Conservation (phyloP, 2,888 invertebrate genomes). For the Hybos culiciformis region DNA sequence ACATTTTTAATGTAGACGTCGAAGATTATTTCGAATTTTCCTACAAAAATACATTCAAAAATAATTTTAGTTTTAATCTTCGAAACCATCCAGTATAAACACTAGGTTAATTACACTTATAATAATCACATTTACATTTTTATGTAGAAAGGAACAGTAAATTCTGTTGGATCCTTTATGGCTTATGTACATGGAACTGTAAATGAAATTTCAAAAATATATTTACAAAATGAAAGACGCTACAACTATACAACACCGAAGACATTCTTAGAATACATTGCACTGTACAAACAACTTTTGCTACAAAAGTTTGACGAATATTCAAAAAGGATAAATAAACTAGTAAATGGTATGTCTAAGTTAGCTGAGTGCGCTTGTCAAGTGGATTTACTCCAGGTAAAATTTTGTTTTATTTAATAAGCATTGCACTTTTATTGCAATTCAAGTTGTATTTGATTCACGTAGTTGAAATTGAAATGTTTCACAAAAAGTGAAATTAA, state of each 20-base stretch:
- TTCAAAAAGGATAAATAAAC: slow-evolving; percentile 59
- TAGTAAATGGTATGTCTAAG: slow-evolving; percentile 83
- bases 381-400: slow-evolving; percentile 70
- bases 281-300: slow-evolving; percentile 63
- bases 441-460: background rate
- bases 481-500: too few relatives aligned
- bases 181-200: slow-evolving; percentile 82
- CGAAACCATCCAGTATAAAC: too few relatives aligned
- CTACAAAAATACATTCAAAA: too few relatives aligned
- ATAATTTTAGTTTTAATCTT: too few relatives aligned
- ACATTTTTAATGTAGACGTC: too few relatives aligned
- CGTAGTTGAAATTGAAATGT: too few relatives aligned
- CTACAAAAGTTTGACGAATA: slow-evolving; percentile 55
- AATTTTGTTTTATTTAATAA: too few relatives aligned
- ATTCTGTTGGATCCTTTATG: slow-evolving; percentile 77
- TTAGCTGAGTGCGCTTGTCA: slow-evolving; percentile 75
- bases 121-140: too few relatives aligned
- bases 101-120: too few relatives aligned
- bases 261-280: slow-evolving; percentile 91
- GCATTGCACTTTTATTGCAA: background rate
- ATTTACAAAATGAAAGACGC: slow-evolving; percentile 72
- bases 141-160: slow-evolving; percentile 43
- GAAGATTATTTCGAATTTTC: too few relatives aligned
- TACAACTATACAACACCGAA: slow-evolving; percentile 97
- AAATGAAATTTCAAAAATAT: slow-evolving; percentile 70